Base-by-base conservation (phyloP, 2,888 invertebrate species). In the Dryobotodes eremita region DNA sequence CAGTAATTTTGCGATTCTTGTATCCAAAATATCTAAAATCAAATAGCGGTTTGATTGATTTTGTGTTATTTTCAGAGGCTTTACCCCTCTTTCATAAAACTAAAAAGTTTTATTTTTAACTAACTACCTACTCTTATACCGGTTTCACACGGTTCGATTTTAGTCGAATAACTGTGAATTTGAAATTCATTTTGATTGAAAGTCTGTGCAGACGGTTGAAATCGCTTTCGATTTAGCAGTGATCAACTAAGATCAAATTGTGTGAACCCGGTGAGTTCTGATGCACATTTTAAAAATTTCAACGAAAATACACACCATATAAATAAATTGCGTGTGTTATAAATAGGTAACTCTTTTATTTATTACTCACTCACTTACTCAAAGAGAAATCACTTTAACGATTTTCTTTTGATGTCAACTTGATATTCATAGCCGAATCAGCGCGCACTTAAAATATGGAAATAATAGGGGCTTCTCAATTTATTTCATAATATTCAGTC, bases 401-500 rank as follows among this genome's bases (percentile, higher is more conserved):
- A 71, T 64, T 55, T 71, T 48, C 77, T 72, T 81, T 79, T 86
- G 72, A 87, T 69, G 81, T 84, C 73, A 74, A 71, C 57, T 81
- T 83, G 79, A 87, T 81, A 81, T 86, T 75, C 81, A 79, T 86
- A 75, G 72, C 79, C 75, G 79, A 82, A 86, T 84, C 88, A 84
- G 77, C 66, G 70, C 71, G 74, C 82, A 80, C 84, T 86, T 84
- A 77, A 82, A 85, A 70, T 84, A 75, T 73, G 78, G 76, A 81
- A 86, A 87, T 82, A 84, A 81, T 80, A 84, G 78, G 66, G 70
- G 50, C 73, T 77, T 75, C 79, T 77, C 71, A 81, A 86, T 85
- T 87, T 87, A 82, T 85, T 75, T 76, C 83, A 87, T 85, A 83
- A 85, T 87, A 83, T 88, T 79, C 70, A 71, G 65, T 65, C 50